Evolutionary conservation across 2,888 invertebrate species (phyloP).

Genomic region (Drosophila greeni): DNA sequence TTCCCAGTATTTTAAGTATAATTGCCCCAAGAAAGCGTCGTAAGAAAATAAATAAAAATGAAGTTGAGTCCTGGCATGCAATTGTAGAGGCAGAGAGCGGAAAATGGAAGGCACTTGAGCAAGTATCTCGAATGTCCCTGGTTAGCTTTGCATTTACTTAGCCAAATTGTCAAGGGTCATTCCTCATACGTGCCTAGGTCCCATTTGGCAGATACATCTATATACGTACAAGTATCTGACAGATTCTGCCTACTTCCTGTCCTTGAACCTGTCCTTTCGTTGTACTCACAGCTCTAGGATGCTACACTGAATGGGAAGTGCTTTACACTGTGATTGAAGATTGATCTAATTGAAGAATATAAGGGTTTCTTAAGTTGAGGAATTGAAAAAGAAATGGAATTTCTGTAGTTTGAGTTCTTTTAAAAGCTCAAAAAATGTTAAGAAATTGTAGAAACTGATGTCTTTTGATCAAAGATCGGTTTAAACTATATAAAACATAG

Average conservation of each 20-base stretch:
- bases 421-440: too few species aligned
- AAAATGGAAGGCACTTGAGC: not conserved
- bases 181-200: constrained; percentile 21
- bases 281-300: constrained; percentile 2
- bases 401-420: too few species aligned
- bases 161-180: constrained; percentile 34
- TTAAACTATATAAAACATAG: not conserved
- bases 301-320: not conserved
- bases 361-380: not conserved
- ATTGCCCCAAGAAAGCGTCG: not conserved
- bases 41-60: not conserved
- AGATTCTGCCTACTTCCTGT: constrained; percentile 4
- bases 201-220: constrained; percentile 1
- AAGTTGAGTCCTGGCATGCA: not conserved
- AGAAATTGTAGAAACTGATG: not conserved
- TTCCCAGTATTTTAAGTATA: not conserved
- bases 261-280: not conserved
- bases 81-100: not conserved
- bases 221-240: not conserved
- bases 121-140: not conserved
- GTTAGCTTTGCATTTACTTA: constrained; percentile 21
- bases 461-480: not conserved
- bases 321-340: not conserved
- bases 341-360: not conserved
- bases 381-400: not conserved